Base-by-base conservation (phyloP, 1,140 invertebrate species). In the Gryon sp. region DNA sequence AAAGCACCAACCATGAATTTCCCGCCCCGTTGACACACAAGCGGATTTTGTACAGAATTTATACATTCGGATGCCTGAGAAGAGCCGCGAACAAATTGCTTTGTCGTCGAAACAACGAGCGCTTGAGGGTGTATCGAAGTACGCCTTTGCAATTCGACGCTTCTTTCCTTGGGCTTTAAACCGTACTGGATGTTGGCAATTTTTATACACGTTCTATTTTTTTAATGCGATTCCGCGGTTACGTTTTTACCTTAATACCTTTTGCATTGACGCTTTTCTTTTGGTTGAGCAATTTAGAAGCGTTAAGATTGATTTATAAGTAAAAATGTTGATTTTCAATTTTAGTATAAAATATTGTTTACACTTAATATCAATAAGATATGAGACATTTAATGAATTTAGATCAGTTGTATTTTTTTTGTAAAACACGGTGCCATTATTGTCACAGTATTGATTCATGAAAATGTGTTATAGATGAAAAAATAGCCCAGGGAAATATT, bases 41-140 rank as follows among this genome's bases (percentile, higher is more conserved):
- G 34, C 43, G 70, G 70, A 75, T 75, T 66, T 75, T 22, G 45
- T 46, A 19, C 15, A 38, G 28, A 75, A 66, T 75, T 66, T 75
- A 75, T 66, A 75, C 52, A 53, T 75, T 62, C 24, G 59, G 36
- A 18, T 24, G 50, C 50, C 60, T 36, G 41, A 55, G 59, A n/a
- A n/a, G 28, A 57, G 38, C 20, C 28, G 32, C 59, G 70, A n/a
- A 74, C 52, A 59, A 74, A 65, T 65, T 65, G 70, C 52, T 48
- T 46, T 46, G 34, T 48, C 45, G 45, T 60, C 45, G 36, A 45
- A 59, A 15, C 24, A n/a, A 19, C 19, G n/a, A 22, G n/a, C 6
- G 11, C 41, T 41, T 30, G n/a, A n/a, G n/a, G n/a, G n/a, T 16
- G 32, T 38, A 48, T 46, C 63, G 45, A 12, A n/a, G n/a, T n/a